Conservation (phyloP, 2,888 invertebrate genomes). For the Hypsopygia costalis region DNA sequence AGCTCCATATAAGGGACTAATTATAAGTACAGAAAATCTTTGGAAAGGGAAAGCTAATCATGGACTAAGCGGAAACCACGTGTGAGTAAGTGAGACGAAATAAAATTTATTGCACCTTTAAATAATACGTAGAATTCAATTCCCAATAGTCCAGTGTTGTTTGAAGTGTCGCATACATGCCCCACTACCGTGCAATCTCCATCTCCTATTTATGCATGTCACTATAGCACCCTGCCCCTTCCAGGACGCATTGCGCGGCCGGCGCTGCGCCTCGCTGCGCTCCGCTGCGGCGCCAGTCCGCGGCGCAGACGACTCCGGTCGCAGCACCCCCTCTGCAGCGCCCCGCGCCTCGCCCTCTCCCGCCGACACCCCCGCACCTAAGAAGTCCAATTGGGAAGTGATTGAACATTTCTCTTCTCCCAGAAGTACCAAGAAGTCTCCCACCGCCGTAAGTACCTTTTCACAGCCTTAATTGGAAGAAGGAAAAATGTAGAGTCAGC, state of each 20-base stretch:
- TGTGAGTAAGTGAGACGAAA: no score
- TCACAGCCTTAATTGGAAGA: no score
- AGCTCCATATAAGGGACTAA: no score
- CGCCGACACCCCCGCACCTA: conserved; percentile 77
- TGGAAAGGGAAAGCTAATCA: no score
- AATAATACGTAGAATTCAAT: no score
- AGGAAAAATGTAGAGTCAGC: no score
- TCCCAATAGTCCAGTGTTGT: no score
- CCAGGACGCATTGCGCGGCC: conserved; percentile 82
- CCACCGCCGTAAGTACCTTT: conserved; percentile 54
- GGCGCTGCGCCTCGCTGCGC: conserved; percentile 80
- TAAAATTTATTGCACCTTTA: no score
- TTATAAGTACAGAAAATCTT: no score
- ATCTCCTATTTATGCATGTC: background rate
- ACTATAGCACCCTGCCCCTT: conserved; percentile 5
- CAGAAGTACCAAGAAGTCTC: conserved; percentile 79
- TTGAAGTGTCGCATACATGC: no score
- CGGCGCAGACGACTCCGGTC: conserved; percentile 56
- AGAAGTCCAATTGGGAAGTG: conserved; percentile 95
- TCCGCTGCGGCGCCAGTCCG: conserved; percentile 58
- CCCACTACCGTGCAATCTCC: no score
- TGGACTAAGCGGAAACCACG: no score
- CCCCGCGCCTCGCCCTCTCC: conserved; percentile 76
- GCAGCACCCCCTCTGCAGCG: conserved; percentile 63
- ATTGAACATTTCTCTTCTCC: conserved; percentile 89